Base-by-base conservation (phyloP, 1,140 invertebrate species). In the Bombus terrestris region DNA sequence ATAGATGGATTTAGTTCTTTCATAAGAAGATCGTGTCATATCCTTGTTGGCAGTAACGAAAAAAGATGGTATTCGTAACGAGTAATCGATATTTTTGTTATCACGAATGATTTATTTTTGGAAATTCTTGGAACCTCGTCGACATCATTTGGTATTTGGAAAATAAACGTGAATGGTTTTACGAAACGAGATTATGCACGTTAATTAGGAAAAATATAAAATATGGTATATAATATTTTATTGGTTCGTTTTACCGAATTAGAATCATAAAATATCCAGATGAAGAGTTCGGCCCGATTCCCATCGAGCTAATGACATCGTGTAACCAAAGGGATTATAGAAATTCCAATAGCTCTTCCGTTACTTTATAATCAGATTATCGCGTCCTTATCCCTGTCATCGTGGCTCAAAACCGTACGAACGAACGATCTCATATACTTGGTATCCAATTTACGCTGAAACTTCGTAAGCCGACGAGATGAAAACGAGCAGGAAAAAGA, bases 331-430 rank as follows among this genome's bases (percentile, higher is more conserved):
- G 43, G 62, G 59, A 78, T 83, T 83, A 83, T 43, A 53, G 41
- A 43, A 78, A 83, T 66, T 69, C 57, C 81, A 74, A 75, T 64
- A 82, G 43, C 53, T 64, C 72, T 82, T 47, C 37, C 39, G 69
- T 82, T 41, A 64, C 41, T 82, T 74, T 74, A 37, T 75, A 75
- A 82, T 64, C 81, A 75, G 71, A 75, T 75, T 82, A 75, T 62
- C 69, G 32, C 22, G 32, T 64, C 47, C 39, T 81, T 75, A 82
- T 75, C 53, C 53, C 39, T 37, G 32, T 43, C 47, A 72, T 32
- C 22, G 59, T 22, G 25, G 71, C 6, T 62, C 22, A 64, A 75
- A 64, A 72, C 53, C 22, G 43, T 53, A 53, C 47, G 47, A 53
- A 53, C 47, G 47, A 71, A 69, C 79, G 79, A 81, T 71, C 79